Evolutionary conservation across 2,113 vertebrate species (phyloP).

Genomic region (Oncorhynchus gorbuscha): DNA sequence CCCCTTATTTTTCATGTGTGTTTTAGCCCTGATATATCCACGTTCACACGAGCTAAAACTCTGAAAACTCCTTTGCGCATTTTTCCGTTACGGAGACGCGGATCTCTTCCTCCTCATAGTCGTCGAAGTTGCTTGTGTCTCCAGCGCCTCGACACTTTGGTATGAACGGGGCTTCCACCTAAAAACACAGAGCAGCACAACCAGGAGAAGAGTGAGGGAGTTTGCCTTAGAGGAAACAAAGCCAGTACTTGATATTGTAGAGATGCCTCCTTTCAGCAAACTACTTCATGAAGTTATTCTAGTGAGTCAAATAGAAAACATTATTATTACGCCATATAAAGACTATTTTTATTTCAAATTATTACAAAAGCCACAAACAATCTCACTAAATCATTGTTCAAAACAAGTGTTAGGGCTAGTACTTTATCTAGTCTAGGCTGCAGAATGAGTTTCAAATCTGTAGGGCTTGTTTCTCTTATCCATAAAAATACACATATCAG

Average conservation of each 20-base stretch:
- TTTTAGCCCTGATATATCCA: slow-evolving; percentile 83
- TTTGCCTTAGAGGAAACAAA: neutral
- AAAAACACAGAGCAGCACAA: neutral
- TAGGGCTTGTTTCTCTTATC: no score
- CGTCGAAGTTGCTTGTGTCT: slow-evolving; percentile 99
- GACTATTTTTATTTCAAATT: no score
- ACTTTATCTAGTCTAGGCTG: no score
- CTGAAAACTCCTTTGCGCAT: slow-evolving; percentile 96
- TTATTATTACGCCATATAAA: no score
- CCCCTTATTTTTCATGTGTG: slow-evolving; percentile 71
- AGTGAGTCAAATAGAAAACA: no score
- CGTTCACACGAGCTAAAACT: slow-evolving; percentile 86
- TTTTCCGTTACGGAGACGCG: slow-evolving; percentile 97
- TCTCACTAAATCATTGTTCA: no score
- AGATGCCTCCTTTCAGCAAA: no score
- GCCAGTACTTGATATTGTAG: neutral
- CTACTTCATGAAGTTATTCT: no score
- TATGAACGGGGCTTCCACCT: slow-evolving; percentile 99
- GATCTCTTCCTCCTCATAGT: slow-evolving; percentile 98
- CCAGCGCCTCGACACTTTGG: slow-evolving; percentile 99
- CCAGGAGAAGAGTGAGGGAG: neutral
- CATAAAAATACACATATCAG: no score
- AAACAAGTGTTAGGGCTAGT: no score
- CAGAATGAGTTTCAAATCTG: no score
- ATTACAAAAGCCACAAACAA: no score